These are phyloP conservation scores for Enteromius fasciolatus DNA, from an alignment of 2,797 vertebrate species.

Conservation along the genomic window DNA sequence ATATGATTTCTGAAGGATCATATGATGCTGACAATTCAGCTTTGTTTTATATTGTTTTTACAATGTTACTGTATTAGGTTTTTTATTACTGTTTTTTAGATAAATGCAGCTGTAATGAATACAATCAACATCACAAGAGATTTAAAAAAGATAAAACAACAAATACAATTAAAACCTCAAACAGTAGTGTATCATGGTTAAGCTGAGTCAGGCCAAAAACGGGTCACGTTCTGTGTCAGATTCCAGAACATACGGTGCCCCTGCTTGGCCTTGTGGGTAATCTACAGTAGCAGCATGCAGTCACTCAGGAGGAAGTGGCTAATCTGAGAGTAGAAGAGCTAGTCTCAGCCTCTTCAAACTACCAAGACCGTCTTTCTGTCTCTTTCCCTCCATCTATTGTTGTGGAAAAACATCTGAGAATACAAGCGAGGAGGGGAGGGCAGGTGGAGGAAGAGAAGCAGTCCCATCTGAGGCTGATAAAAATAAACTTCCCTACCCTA, in stretches of 20 bases:
- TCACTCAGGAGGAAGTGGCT: constrained; percentile 21
- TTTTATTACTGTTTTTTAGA: neutral
- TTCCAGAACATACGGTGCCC: constrained; percentile 33
- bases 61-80: neutral
- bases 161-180: neutral
- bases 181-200: neutral
- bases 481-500: constrained; percentile 85
- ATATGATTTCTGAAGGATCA: neutral
- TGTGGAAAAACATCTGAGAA: constrained; percentile 56
- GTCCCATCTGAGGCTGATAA: constrained; percentile 81
- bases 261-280: constrained; percentile 32
- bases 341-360: constrained; percentile 13
- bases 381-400: constrained; percentile 32
- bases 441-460: constrained; percentile 75
- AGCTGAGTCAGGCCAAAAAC: neutral
- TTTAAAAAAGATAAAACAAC: neutral
- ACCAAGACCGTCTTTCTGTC: neutral
- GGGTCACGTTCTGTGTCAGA: neutral
- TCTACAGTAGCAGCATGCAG: neutral
- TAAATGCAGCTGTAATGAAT: neutral
- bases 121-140: no score
- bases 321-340: constrained; percentile 19
- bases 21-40: neutral
- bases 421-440: constrained; percentile 48
- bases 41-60: no score